Evolutionary conservation across 2,797 vertebrate genomes (phyloP).

Genomic region (Pitangus sulphuratus): DNA sequence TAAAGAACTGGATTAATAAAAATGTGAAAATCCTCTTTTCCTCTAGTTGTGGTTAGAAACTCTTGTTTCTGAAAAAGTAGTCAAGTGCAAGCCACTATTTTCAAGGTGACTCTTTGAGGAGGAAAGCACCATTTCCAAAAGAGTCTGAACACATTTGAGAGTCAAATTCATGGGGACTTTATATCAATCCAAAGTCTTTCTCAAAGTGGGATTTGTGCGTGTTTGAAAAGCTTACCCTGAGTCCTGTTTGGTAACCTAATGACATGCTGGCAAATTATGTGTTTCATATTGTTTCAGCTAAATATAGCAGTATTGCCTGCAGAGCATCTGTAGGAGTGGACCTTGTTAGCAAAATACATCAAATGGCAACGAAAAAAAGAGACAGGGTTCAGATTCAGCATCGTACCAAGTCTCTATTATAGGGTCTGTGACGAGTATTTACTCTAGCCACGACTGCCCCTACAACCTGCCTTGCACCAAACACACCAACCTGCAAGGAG

Average conservation of each 20-base stretch:
- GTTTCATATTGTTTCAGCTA: background rate
- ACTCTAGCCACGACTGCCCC: background rate
- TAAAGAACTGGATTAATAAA: background rate
- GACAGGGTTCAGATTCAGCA: background rate
- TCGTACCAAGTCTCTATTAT: background rate
- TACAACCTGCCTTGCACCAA: background rate
- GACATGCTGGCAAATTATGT: background rate
- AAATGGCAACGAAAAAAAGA: background rate
- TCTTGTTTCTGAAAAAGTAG: background rate
- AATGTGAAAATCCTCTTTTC: background rate
- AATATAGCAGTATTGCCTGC: background rate
- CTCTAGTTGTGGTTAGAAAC: background rate
- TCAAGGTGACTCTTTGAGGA: background rate
- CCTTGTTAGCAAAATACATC: background rate
- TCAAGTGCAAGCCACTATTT: background rate
- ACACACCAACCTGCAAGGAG: background rate
- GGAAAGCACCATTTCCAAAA: background rate
- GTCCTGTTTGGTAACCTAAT: background rate
- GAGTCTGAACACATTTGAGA: background rate
- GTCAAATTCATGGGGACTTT: background rate
- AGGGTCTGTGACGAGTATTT: background rate
- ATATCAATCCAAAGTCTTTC: background rate
- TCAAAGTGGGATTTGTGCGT: background rate
- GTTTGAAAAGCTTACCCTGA: background rate
- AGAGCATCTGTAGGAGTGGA: background rate